Base-by-base conservation (phyloP, 2,888 invertebrate genomes). In the Scaptomyza reducta region DNA sequence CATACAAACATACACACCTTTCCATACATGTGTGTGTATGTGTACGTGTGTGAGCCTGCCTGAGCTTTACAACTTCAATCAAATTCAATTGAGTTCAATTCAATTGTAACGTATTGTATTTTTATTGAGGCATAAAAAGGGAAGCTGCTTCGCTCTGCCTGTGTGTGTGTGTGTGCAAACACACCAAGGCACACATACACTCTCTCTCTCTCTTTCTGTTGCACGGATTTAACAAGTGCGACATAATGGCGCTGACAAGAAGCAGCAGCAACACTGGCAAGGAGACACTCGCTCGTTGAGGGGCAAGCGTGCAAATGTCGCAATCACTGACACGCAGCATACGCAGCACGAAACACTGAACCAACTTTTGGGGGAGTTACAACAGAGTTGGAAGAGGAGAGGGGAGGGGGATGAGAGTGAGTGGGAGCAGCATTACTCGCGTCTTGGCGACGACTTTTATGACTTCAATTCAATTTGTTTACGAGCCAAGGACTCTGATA, bases 401-500 rank as follows among this genome's bases (percentile, higher is more conserved):
- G 29, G n/a, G 9, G 49, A 42, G 54, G 29, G 18, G 10, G n/a
- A 35, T 22, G 22, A 2, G 22, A 22, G 22, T 22, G 22, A 22
- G 22, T 22, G 42, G 38, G 50, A 44, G 71, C 47, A 44, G 66
- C 73, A 56, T 66, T 67, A 62, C 67, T 72, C 77, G 77, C 77
- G 62, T 73, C 74, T 88, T 63, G 87, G 78, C 72, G 73, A 80
- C 79, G 79, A 84, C 87, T 85, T 85, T 85, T 86, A 85, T 86
- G 84, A 84, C 84, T 86, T 86, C 84, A 86, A 87, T 87, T 87
- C 84, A 85, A 85, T 85, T 85, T 85, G 84, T 85, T 85, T 87
- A 85, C 84, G 84, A 85, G 84, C 74, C 79, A 81, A 72, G 80
- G 71, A 61, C 56, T 65, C 54, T 42, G 70, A 56, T 40, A 63